These are phyloP conservation scores for Trachelus tabidus DNA, from an alignment of 2,888 invertebrate genomes.

Conservation along the genomic window DNA sequence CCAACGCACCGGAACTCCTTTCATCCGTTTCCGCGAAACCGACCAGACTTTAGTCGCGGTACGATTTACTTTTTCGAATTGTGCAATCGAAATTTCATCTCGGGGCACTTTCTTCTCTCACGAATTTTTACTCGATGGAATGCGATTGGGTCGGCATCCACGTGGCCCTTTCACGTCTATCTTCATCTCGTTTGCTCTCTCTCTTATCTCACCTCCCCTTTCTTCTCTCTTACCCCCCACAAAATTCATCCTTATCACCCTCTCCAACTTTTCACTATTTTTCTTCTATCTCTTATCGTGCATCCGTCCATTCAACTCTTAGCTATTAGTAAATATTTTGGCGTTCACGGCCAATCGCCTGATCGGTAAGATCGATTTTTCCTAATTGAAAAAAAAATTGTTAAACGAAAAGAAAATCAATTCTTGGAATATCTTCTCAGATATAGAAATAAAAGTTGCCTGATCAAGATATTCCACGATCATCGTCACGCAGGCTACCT, in stretches of 20 bases:
- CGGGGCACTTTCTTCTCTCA: slow-evolving; percentile 4
- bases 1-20: background rate
- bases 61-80: slow-evolving; percentile 2
- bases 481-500: background rate
- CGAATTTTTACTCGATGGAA: slow-evolving; percentile 11
- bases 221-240: background rate
- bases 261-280: background rate
- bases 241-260: background rate
- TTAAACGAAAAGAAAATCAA: background rate
- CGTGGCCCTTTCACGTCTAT: slow-evolving; percentile 1
- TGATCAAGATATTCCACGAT: background rate
- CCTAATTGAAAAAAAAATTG: background rate
- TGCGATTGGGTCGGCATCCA: background rate
- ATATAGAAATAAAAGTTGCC: background rate
- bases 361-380: no score
- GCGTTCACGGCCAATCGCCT: no score
- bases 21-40: background rate
- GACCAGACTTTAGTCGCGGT: background rate
- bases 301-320: background rate
- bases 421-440: background rate
- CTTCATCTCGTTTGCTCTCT: background rate
- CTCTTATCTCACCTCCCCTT: slow-evolving; percentile 3
- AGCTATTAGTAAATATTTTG: background rate
- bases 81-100: background rate
- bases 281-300: background rate